Evolutionary conservation across 2,888 invertebrate species (phyloP).

Genomic region (Apoda limacodes): DNA sequence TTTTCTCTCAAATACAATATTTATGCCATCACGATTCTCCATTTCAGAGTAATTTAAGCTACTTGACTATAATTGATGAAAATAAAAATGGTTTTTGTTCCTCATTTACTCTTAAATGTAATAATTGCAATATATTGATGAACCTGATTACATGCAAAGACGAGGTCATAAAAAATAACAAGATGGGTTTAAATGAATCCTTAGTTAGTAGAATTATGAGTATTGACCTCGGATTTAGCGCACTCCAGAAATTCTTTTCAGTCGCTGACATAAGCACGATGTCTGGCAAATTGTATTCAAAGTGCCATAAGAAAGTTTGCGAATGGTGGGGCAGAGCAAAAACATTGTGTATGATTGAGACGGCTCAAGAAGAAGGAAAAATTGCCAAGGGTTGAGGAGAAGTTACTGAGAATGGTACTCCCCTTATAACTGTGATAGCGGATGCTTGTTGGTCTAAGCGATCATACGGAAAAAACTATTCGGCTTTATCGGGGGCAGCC

Average conservation of each 20-base stretch:
- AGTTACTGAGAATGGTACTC: constrained; percentile 1
- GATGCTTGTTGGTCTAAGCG: constrained; percentile 2
- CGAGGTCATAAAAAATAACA: background rate
- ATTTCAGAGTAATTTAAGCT: background rate
- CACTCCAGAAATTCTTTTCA: constrained; percentile 1
- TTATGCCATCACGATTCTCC: background rate
- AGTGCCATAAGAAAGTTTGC: constrained; percentile 3
- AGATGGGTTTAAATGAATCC: constrained; percentile 5
- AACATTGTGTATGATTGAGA: constrained; percentile 1
- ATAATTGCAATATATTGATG: background rate
- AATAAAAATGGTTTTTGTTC: background rate
- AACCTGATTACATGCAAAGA: background rate
- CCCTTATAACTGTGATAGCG: constrained; percentile 1
- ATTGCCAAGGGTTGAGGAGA: constrained; percentile 2
- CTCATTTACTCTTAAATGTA: background rate
- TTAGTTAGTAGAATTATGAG: constrained; percentile 2
- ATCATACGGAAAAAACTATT: constrained; percentile 3
- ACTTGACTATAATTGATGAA: background rate
- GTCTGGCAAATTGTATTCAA: constrained; percentile 1
- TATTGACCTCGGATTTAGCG: constrained; percentile 2
- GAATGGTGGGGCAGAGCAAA: background rate
- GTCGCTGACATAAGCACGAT: constrained; percentile 1
- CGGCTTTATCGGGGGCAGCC: constrained; percentile 1
- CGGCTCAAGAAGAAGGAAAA: constrained; percentile 2
- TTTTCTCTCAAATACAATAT: no score